Percentiles rank a stretch among this genome's conserved stretches.
phyloP scores from a whole-genome alignment of 2,888 invertebrate genomes.

The Cheiracanthium punctorium region DNA sequence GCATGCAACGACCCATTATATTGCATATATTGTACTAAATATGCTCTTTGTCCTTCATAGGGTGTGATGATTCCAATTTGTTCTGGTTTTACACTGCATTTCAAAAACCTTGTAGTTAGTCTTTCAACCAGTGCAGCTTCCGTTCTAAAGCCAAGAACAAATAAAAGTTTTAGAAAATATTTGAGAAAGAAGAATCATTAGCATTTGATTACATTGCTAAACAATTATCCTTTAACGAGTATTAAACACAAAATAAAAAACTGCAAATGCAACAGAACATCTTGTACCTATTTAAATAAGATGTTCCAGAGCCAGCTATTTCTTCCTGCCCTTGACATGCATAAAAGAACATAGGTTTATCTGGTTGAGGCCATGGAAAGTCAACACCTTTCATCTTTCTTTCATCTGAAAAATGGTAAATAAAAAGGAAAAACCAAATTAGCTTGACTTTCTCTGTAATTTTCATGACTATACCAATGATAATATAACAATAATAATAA shows the following conservation, averaged over 20 bases:
- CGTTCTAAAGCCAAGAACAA: constrained; percentile 80
- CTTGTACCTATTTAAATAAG: constrained; percentile 92
- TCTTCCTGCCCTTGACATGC: constrained; percentile 99
- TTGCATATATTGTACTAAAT: constrained; percentile 98
- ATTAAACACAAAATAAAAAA: background rate
- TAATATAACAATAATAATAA: too few relatives aligned
- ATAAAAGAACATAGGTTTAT: constrained; percentile 99
- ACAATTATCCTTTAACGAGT: too few relatives aligned
- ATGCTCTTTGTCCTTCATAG: constrained; percentile 98
- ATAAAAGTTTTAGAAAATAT: too few relatives aligned
- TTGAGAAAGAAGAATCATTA: too few relatives aligned
- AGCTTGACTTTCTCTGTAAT: background rate
- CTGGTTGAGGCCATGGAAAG: constrained; percentile 97
- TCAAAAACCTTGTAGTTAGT: constrained; percentile 94
- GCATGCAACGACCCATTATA: constrained; percentile 97
- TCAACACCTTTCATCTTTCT: constrained; percentile 91
- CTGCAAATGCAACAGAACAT: too few relatives aligned
- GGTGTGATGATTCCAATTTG: constrained; percentile 99
- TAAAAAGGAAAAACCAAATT: background rate
- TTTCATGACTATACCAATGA: background rate
- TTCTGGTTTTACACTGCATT: constrained; percentile 96
- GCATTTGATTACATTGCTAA: too few relatives aligned
- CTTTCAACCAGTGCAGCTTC: constrained; percentile 99
- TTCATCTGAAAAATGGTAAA: constrained; percentile 82
- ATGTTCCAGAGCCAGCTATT: constrained; percentile 98